A percentile compares a stretch with the other conserved stretches of the same genome.
Conservation (phyloP, 2,113 vertebrate genomes). For the Anseranas semipalmata region DNA sequence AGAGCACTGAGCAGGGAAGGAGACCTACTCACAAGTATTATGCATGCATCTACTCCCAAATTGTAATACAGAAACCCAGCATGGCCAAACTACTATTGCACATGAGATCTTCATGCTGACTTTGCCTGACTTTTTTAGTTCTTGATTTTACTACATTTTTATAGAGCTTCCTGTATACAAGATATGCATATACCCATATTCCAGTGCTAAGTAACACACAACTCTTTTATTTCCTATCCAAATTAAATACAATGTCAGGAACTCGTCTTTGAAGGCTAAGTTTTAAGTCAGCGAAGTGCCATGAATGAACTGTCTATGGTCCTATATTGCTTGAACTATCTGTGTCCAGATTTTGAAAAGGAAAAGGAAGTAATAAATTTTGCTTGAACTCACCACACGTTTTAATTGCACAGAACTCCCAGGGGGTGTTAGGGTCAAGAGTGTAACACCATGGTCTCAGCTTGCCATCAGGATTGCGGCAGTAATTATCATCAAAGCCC, state of each 20-base stretch:
- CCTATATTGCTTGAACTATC: constrained; percentile 27
- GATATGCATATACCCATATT: neutral
- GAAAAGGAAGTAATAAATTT: constrained; percentile 84
- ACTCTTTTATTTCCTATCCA: neutral
- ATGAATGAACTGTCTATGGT: constrained; percentile 37
- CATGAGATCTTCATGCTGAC: neutral
- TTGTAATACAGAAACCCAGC: neutral
- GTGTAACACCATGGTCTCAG: constrained; percentile 96
- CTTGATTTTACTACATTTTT: neutral
- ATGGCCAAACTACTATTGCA: neutral
- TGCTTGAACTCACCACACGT: constrained; percentile 88
- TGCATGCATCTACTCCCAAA: neutral
- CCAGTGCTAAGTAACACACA: neutral
- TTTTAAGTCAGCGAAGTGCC: neutral
- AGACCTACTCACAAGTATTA: neutral
- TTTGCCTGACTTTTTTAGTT: neutral
- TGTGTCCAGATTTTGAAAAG: constrained; percentile 62
- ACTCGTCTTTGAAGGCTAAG: neutral
- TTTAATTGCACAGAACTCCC: constrained; percentile 98
- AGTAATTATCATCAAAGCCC: constrained; percentile 98
- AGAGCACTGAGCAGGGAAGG: neutral
- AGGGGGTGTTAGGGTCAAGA: constrained; percentile 90
- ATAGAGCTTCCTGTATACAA: neutral
- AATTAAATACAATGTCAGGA: neutral
- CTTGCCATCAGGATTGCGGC: constrained; percentile 96